Evolutionary conservation across 1,140 invertebrate species (phyloP), one percentile per base, ranked within the genome.

Genomic region (Drosophila gunungcola): DNA sequence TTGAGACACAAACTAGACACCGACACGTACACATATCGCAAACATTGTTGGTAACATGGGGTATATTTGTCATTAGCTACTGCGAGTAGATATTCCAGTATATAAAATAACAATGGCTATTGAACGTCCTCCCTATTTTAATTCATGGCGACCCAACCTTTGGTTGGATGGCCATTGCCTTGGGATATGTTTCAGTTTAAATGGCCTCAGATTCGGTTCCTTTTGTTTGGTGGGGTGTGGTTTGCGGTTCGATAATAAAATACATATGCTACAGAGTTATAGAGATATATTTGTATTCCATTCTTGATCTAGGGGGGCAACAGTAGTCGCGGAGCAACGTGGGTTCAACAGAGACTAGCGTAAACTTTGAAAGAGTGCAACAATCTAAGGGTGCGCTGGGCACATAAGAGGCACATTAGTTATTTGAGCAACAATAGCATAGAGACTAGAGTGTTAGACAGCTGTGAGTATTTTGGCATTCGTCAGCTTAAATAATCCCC

Each of bases 341-440:
- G 38, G 48, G 51, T 65, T 69, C 48, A 78, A 90, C 70, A 72
- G 56, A 79, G 70, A 65, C 65, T 90, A 82, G 64, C 64, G 52
- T 84, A 74, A 86, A 82, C 67, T 78, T 79, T 82, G 55, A 85
- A 82, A 56, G 61, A 58, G 86, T 82, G 86, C 79, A 85, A 85
- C 70, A 84, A 78, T 84, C 80, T 73, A 62, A 34, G 42, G 68
- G 69, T 78, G 76, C 67, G 67, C 54, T 51, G 48, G 74, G 52
- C 58, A 78, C 64, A 55, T 76, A 84, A 84, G 72, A 90, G 85
- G 85, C 85, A 90, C 85, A 70, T 73, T 72, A 70, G 70, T 86
- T 70, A 77, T 77, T 83, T 85, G 73, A 88, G 83, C 78, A 78
- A 62, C 49, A 45, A 52, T 54, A 77, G 54, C 56, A 54, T 67